phyloP scores from a whole-genome alignment of 1,140 invertebrate genomes.

The Atta cephalotes region DNA sequence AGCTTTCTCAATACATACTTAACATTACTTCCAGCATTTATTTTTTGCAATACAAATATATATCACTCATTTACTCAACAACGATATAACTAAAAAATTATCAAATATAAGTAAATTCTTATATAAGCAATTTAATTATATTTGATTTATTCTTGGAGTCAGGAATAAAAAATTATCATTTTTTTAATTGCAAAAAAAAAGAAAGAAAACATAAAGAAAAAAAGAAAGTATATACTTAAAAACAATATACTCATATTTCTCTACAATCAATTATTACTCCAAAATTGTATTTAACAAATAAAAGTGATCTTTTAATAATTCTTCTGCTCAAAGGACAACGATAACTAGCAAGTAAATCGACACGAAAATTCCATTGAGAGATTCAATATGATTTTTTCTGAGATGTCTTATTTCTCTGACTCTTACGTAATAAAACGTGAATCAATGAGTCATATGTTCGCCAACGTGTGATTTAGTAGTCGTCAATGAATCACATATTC shows the following conservation, averaged over 20 bases:
- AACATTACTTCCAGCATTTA: background rate
- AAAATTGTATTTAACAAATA: too few relatives aligned
- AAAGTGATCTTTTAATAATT: background rate
- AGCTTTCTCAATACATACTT: background rate
- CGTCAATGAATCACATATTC: conserved; percentile 40
- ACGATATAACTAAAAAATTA: too few relatives aligned
- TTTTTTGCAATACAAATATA: background rate
- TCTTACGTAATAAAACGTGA: conserved; percentile 20
- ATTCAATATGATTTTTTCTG: background rate
- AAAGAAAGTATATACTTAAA: too few relatives aligned
- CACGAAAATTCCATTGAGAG: background rate
- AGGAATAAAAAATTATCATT: too few relatives aligned
- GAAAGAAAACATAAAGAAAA: too few relatives aligned
- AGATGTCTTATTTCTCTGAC: background rate
- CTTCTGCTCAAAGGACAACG: background rate
- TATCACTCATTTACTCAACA: background rate
- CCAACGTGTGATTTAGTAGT: conserved; percentile 49
- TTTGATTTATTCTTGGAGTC: too few relatives aligned
- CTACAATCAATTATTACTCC: too few relatives aligned
- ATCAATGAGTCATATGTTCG: conserved; percentile 39
- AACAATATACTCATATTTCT: too few relatives aligned
- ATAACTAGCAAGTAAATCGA: background rate
- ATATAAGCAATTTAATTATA: too few relatives aligned
- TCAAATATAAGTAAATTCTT: too few relatives aligned
- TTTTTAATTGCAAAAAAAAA: too few relatives aligned